Percentiles rank a stretch among this genome's conserved stretches.
These are phyloP conservation scores for Mustela nigripes DNA, from an alignment of 2,113 vertebrate genomes.

Conservation along the genomic window DNA sequence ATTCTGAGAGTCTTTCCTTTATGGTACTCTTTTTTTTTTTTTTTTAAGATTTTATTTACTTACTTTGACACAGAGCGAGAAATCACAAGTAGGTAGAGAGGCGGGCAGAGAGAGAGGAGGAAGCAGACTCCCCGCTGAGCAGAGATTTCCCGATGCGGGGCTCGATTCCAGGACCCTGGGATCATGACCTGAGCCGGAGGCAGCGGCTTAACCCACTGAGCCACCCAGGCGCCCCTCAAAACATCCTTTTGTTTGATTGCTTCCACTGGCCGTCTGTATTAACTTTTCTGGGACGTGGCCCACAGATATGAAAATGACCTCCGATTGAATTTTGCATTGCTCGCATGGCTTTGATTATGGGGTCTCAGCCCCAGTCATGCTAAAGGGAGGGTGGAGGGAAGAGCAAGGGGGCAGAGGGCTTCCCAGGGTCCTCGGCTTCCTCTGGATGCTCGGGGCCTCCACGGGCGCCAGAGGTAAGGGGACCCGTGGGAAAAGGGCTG, in stretches of 20 bases:
- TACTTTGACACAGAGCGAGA: too few species aligned
- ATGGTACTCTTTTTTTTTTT: background rate
- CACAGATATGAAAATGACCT: background rate
- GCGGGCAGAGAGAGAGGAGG: too few species aligned
- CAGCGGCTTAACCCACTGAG: too few species aligned
- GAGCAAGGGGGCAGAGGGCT: background rate
- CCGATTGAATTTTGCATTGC: background rate
- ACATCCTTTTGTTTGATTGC: background rate
- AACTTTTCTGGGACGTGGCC: background rate
- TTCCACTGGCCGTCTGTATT: background rate
- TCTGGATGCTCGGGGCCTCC: constrained; percentile 51
- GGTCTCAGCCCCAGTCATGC: background rate
- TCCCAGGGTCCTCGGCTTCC: background rate
- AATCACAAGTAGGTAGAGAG: too few species aligned
- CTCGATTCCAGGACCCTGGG: too few species aligned
- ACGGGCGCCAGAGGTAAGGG: constrained; percentile 28
- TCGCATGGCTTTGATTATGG: background rate
- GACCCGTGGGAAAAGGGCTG: background rate
- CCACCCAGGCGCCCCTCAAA: background rate
- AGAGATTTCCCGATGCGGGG: too few species aligned
- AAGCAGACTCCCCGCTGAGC: too few species aligned
- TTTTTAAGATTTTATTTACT: too few species aligned
- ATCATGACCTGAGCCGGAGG: too few species aligned
- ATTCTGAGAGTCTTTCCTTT: background rate
- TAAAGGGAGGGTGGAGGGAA: background rate